Evolutionary conservation across 2,888 invertebrate genomes (phyloP).

Genomic region (Acrocyrtus sp.): DNA sequence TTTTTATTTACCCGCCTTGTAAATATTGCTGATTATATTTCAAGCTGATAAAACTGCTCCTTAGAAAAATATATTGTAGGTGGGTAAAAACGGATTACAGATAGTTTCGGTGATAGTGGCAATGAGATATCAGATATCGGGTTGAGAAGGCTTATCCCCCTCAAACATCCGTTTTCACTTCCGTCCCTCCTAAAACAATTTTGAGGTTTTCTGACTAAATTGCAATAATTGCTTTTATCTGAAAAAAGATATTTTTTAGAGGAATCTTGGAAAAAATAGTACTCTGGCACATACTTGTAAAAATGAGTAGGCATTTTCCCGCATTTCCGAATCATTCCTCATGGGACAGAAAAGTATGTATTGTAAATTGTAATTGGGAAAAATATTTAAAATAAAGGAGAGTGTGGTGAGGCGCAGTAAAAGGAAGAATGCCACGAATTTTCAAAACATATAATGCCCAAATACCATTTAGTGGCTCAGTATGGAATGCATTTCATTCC

Average conservation of each 20-base stretch:
- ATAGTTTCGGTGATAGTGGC: too few species aligned
- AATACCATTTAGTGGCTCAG: background rate
- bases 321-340: background rate
- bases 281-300: background rate
- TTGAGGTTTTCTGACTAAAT: background rate
- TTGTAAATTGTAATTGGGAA: background rate
- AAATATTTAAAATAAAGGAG: background rate
- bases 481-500: background rate
- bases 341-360: background rate
- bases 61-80: too few species aligned
- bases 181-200: background rate
- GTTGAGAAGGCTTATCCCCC: conserved; percentile 22
- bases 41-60: too few species aligned
- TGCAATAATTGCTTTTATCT: background rate
- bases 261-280: background rate
- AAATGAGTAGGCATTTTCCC: background rate
- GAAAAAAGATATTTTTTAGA: background rate
- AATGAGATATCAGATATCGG: background rate
- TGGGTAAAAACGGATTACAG: too few species aligned
- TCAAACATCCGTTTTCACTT: conserved; percentile 16
- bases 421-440: background rate
- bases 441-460: background rate
- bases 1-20: too few species aligned
- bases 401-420: too few species aligned
- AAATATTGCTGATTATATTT: too few species aligned